These are phyloP conservation scores for Tiaroga cobitis DNA, from an alignment of 2,797 vertebrate species.

Conservation along the genomic window DNA sequence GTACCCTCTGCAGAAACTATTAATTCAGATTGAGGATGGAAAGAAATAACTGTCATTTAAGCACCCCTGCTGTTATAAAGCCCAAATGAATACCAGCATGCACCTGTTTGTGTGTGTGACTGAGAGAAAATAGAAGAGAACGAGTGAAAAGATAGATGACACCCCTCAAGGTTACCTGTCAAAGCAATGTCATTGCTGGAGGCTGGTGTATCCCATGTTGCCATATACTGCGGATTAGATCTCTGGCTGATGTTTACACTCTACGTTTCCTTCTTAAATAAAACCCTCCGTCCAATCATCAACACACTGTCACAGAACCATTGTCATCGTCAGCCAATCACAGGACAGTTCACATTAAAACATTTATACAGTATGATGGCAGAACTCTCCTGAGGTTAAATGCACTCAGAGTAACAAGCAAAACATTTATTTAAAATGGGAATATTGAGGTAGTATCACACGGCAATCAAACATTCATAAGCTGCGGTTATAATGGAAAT, in stretches of 20 bases:
- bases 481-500: not conserved
- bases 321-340: constrained; percentile 81
- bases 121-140: constrained; percentile 17
- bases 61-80: constrained; percentile 34
- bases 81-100: constrained; percentile 27
- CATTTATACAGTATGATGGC: constrained; percentile 17
- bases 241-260: constrained; percentile 33
- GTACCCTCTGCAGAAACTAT: constrained; percentile 31
- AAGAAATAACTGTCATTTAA: constrained; percentile 36
- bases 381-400: constrained; percentile 55
- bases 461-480: constrained; percentile 4
- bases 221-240: constrained; percentile 16
- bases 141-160: constrained; percentile 2
- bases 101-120: constrained; percentile 16
- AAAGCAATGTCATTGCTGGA: constrained; percentile 39
- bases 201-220: constrained; percentile 37
- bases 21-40: constrained; percentile 32
- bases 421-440: not conserved
- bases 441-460: not conserved
- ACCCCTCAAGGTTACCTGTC: constrained; percentile 51
- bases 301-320: constrained; percentile 67
- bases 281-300: constrained; percentile 68
- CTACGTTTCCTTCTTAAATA: constrained; percentile 65
- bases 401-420: constrained; percentile 1
- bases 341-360: not conserved